phyloP scores from a whole-genome alignment of 2,113 vertebrate genomes.

The Castor canadensis region DNA sequence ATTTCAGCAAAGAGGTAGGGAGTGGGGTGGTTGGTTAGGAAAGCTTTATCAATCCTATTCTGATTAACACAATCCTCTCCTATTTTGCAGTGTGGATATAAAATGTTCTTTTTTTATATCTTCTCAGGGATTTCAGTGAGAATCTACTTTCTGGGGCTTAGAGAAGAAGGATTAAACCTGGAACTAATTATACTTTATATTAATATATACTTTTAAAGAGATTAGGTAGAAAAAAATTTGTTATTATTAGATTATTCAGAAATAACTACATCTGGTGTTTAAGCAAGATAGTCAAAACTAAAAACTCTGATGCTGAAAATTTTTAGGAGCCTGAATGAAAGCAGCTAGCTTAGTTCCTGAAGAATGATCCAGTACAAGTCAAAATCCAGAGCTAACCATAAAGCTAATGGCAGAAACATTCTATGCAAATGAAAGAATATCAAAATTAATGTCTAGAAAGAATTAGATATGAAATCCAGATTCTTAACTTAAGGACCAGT shows the following conservation, averaged over 20 bases:
- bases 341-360: background rate
- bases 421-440: background rate
- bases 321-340: background rate
- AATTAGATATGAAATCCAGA: background rate
- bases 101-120: background rate
- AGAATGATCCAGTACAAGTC: slow-evolving; percentile 29
- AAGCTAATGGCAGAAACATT: slow-evolving; percentile 4
- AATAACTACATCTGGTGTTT: background rate
- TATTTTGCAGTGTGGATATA: background rate
- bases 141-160: background rate
- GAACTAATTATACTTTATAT: slow-evolving; percentile 47
- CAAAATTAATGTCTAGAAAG: slow-evolving; percentile 40
- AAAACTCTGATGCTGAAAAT: background rate
- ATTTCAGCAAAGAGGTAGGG: background rate
- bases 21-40: background rate
- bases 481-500: background rate
- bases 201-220: slow-evolving; percentile 16
- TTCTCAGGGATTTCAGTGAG: background rate
- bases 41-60: background rate
- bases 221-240: background rate
- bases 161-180: background rate
- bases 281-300: background rate
- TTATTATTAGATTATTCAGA: slow-evolving; percentile 28
- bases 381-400: slow-evolving; percentile 30
- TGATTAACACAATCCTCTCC: background rate